Evolutionary conservation across 2,113 vertebrate species (phyloP).

Genomic region (Ciconia boyciana): DNA sequence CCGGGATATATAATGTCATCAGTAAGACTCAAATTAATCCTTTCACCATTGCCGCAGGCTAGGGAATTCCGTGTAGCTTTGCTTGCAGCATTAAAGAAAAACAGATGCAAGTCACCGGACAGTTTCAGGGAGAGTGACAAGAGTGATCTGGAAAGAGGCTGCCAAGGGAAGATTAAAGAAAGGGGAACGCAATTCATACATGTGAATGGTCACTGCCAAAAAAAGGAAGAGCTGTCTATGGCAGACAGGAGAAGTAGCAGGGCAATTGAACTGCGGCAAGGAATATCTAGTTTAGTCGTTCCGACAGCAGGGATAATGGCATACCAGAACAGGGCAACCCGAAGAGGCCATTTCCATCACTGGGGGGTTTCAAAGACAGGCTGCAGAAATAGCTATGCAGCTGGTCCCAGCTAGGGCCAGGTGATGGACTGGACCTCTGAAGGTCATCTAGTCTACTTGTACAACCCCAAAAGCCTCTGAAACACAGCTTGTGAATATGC

Average conservation of each 20-base stretch:
- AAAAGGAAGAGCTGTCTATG: background rate
- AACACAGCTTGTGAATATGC: background rate
- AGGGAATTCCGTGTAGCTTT: background rate
- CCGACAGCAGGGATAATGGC: background rate
- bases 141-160: background rate
- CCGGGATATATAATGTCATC: background rate
- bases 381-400: background rate
- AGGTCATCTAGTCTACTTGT: background rate
- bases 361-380: background rate
- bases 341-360: background rate
- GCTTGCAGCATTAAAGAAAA: background rate
- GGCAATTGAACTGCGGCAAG: background rate
- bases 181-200: background rate
- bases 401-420: background rate
- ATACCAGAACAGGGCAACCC: background rate
- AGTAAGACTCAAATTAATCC: background rate
- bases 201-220: background rate
- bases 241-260: background rate
- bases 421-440: background rate
- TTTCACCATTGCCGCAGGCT: background rate
- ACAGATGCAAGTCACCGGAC: background rate
- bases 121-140: background rate
- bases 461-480: background rate
- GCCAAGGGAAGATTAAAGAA: background rate
- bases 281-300: background rate